Evolutionary conservation across 2,113 vertebrate genomes (phyloP).

Genomic region (Lamprologus ornatipinnis): DNA sequence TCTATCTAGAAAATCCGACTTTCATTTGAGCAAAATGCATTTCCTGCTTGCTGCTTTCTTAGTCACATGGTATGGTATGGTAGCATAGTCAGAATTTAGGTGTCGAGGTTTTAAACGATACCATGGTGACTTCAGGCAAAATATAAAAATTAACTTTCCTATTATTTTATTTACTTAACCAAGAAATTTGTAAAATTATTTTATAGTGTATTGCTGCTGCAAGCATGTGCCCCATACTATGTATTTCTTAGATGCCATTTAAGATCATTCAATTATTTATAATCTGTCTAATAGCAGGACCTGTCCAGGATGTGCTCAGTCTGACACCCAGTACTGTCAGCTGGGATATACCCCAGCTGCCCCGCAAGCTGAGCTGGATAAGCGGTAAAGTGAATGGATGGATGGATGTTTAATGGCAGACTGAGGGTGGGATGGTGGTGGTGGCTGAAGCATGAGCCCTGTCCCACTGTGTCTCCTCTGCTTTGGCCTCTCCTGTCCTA

Average conservation of each 20-base stretch:
- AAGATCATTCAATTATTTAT: not conserved
- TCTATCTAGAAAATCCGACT: not conserved
- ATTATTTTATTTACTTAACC: not conserved
- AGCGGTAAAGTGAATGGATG: not conserved
- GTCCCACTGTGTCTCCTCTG: constrained; percentile 59
- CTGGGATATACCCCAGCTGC: not conserved
- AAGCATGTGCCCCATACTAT: not conserved
- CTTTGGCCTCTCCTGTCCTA: constrained; percentile 62
- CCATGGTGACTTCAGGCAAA: not conserved
- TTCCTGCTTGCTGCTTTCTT: not conserved
- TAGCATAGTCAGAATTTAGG: not conserved
- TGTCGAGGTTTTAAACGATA: not conserved
- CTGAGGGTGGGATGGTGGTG: constrained; percentile 64
- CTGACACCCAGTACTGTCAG: not conserved
- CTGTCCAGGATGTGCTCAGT: not conserved
- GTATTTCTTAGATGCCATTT: not conserved
- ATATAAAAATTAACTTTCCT: not conserved
- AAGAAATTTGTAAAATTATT: not conserved
- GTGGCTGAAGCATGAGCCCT: constrained; percentile 60
- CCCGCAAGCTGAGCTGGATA: not conserved
- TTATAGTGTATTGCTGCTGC: not conserved
- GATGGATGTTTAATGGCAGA: constrained; percentile 64
- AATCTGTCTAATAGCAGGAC: not conserved
- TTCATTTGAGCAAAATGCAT: not conserved
- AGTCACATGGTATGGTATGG: not conserved